Evolutionary conservation across 2,113 vertebrate species (phyloP), one percentile per base, ranked within the genome.

Genomic region (Manacus vitellinus): DNA sequence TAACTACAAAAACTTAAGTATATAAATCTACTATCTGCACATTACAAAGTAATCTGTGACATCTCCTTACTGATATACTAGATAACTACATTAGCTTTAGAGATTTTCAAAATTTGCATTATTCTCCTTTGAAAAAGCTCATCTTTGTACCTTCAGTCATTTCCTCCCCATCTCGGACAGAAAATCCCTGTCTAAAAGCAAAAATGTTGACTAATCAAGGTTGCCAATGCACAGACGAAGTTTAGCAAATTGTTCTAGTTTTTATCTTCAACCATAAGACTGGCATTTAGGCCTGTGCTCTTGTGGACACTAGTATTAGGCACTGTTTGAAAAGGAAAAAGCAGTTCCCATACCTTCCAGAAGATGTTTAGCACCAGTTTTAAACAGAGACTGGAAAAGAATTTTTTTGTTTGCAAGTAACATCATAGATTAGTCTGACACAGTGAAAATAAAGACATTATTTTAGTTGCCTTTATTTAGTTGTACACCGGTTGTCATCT

Each of bases 111-210:
- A 77, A 88, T 62, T 31, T 62, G 2, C 13, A 24, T 39, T 67
- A 15, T 72, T 84, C 5, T n/a, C 8, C 4, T 76, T 44, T 33
- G 28, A 49, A 51, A 72, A 90, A 14, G 5, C 66, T 70, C 2
- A 0, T 51, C 10, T 87, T 14, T 8, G 14, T 66, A 39, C 15
- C 12, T 81, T 74, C 46, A 51, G 18, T 58, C 9, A 47, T 72
- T 18, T 65, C 21, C 8, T 41, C 4, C 12, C 31, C 0, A 0
- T 5, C 6, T 1, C 3, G 0, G 16, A 62, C 19, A 92, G 19
- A 68, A 73, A 89, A 52, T 47, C 3, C 21, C 33, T 56, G 1
- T 71, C 25, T 77, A 49, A 70, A 46, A 77, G 35, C 5, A 72
- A 76, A 68, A 88, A 59, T 41, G 1, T 43, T 11, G 9, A 33